Base-by-base conservation (phyloP, 2,888 invertebrate species). In the Dorcus parallelipipedus region DNA sequence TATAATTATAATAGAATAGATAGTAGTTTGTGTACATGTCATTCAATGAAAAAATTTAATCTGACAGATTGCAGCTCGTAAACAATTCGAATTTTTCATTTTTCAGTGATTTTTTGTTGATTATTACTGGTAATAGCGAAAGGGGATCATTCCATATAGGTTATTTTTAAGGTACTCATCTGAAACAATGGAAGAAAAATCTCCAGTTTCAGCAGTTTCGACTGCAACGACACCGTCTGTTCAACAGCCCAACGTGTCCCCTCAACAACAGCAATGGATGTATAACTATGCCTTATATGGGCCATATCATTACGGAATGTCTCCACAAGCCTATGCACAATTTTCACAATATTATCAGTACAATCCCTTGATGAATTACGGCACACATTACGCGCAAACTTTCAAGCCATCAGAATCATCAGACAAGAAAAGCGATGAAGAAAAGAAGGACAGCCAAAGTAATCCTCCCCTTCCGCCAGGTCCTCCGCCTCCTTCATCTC, bases 391-490 rank as follows among this genome's bases (percentile, higher is more conserved):
- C 52, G 62, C 66, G 52, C 60, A 63, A 38, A 69, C 68, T 41
- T 81, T 80, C 56, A 82, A 79, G 66, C 79, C 77, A 0, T 63
- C 74, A 23, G 70, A 69, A 23, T 49, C 70, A 57, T 20, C 51
- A 54, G 71, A 67, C 49, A 63, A 64, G 26, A 65, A 62, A 40
- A 63, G 64, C 39, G 61, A 67, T 14, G 60, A 65, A 50, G 64
- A 58, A 49, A 61, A 66, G 54, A 69, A 70, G 53, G 60, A 78
- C 26, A 5, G 26, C 54, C 77, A 77, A 64, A 75, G 77, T 52
- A 76, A 75, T 67, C 76, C 84, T n/a, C 84, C 85, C 58, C 75
- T 84, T 60, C 86, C 86, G 10, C 80, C 84, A 39, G 83, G 83
- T 52, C 84, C 85, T 50, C 82, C 83, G 56, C 82, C 82, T 50